Base-by-base conservation (phyloP, 2,113 vertebrate genomes). In the Zosterops borbonicus region DNA sequence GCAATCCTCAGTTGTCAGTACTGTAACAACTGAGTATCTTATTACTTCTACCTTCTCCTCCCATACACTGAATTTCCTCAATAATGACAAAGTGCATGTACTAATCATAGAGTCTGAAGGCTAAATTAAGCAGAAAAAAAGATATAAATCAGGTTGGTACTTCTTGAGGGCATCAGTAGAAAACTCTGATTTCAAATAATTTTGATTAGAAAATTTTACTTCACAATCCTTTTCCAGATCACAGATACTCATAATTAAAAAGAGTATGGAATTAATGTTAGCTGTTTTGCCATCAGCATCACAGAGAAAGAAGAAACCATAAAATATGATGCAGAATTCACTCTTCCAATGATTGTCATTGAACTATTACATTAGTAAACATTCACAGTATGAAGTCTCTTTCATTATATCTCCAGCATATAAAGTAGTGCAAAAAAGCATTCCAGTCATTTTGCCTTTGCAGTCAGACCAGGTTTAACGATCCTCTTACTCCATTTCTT, bases 341-440 rank as follows among this genome's bases (percentile, higher is more conserved):
- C 94, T 97, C 97, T 97, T 96, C 96, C 98, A 98, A 97, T 98
- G 98, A 98, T 98, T 98, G 98, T 98, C 98, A 97, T 97, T 98
- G 96, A 98, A 98, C 95, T 96, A 96, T 96, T 97, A 98, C 97
- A 97, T 97, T 96, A 97, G 97, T 97, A 98, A 98, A 98, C 98
- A 98, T 98, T 98, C 98, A 98, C 98, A 98, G 98, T 98, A 98
- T 97, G 97, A 98, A 98, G 98, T 98, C 97, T 98, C 97, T 98
- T 97, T 98, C 98, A 91, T 31, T 97, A 95, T 78, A 94, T 97
- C 97, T 98, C 98, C 98, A 98, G 97, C 96, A 98, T 98, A 97
- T 95, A 97, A 98, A 98, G 93, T 98, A 98, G 98, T 98, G 98
- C 98, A 98, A 98, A 98, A 96, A 98, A 98, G 97, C 97, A 96